Conservation (phyloP, 2,888 invertebrate genomes). For the Nysson spinosus region DNA sequence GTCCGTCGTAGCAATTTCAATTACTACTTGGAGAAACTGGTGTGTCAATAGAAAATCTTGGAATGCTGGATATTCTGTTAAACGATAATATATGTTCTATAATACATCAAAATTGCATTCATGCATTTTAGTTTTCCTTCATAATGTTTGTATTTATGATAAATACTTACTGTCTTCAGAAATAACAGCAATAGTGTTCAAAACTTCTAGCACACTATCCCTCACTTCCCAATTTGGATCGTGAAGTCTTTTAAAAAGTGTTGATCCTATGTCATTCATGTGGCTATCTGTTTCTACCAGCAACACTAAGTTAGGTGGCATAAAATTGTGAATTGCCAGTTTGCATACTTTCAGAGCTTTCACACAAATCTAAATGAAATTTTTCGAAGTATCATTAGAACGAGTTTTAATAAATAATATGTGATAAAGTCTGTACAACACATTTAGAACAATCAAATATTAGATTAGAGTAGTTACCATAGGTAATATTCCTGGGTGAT, state of each 20-base stretch:
- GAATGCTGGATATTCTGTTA: slow-evolving; percentile 88
- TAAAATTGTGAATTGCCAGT: slow-evolving; percentile 85
- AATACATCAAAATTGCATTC: neutral
- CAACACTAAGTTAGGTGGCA: slow-evolving; percentile 87
- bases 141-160: neutral
- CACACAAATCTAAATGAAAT: slow-evolving; percentile 81
- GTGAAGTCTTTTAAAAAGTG: slow-evolving; percentile 84
- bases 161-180: slow-evolving; percentile 83
- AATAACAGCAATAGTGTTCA: slow-evolving; percentile 84
- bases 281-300: slow-evolving; percentile 82
- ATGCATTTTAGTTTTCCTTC: neutral
- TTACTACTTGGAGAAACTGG: slow-evolving; percentile 82
- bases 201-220: slow-evolving; percentile 86
- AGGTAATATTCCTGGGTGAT: slow-evolving; percentile 78
- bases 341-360: slow-evolving; percentile 85
- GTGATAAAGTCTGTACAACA: too few species aligned
- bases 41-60: slow-evolving; percentile 84
- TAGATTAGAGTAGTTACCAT: slow-evolving; percentile 72
- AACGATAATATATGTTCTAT: slow-evolving; percentile 7
- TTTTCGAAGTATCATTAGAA: too few species aligned
- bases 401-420: neutral
- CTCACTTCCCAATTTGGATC: slow-evolving; percentile 88
- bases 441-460: too few species aligned
- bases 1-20: slow-evolving; percentile 84
- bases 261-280: slow-evolving; percentile 83